Conservation (phyloP, 2,797 vertebrate species). For the Ammospiza maritima region DNA sequence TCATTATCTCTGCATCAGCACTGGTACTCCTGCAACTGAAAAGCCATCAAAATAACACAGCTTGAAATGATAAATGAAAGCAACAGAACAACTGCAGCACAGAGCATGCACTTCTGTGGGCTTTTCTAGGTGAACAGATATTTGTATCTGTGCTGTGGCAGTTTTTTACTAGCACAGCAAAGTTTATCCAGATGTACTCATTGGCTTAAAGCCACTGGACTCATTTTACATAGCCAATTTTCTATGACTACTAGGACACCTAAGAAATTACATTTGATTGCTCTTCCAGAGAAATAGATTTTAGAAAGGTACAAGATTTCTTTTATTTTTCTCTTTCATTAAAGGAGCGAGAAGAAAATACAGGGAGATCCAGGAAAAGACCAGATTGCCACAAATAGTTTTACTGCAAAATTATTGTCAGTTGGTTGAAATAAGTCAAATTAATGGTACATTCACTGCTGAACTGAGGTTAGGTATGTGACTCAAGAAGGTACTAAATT, state of each 20-base stretch:
- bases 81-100: slow-evolving; percentile 53
- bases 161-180: background rate
- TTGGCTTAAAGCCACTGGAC: background rate
- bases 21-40: slow-evolving; percentile 76
- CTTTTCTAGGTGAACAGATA: slow-evolving; percentile 33
- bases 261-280: background rate
- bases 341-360: background rate
- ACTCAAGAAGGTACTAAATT: slow-evolving; percentile 9
- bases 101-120: slow-evolving; percentile 51
- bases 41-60: slow-evolving; percentile 80
- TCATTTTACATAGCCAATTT: slow-evolving; percentile 9
- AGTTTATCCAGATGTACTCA: background rate
- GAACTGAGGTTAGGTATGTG: background rate
- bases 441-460: background rate
- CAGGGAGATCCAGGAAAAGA: background rate
- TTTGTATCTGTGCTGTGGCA: slow-evolving; percentile 45
- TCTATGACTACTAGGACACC: background rate
- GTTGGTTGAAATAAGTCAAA: background rate
- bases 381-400: background rate
- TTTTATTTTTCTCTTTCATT: background rate
- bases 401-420: background rate
- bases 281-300: background rate
- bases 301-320: background rate
- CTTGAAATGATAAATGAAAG: slow-evolving; percentile 82
- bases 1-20: slow-evolving; percentile 95